Evolutionary conservation across 2,113 vertebrate genomes (phyloP).

Genomic region (Laterallus jamaicensis): DNA sequence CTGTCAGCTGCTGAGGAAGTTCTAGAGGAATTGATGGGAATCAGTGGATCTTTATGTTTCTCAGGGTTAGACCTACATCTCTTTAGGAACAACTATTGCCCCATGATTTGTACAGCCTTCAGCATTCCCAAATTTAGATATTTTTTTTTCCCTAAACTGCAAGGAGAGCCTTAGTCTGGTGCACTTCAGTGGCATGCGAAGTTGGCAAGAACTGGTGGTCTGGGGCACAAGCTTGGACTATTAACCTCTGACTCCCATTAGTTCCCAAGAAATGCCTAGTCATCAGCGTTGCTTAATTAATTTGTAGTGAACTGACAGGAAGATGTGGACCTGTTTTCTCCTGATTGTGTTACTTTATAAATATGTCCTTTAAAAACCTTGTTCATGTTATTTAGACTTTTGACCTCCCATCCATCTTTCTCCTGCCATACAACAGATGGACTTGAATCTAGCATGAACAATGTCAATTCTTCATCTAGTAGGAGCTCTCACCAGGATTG

Average conservation of each 20-base stretch:
- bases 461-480: background rate
- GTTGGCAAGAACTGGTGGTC: background rate
- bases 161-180: background rate
- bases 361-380: conserved; percentile 2
- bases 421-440: background rate
- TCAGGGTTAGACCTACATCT: background rate
- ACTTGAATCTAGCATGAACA: background rate
- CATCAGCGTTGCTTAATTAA: conserved; percentile 22
- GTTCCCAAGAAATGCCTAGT: background rate
- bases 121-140: background rate
- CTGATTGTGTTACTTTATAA: conserved; percentile 31
- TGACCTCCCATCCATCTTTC: background rate
- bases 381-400: background rate
- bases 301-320: background rate
- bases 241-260: conserved; percentile 8
- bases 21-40: background rate
- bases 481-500: background rate
- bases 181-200: background rate
- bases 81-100: background rate
- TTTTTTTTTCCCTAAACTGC: background rate
- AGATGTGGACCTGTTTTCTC: conserved; percentile 6
- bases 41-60: background rate
- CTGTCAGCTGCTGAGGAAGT: background rate
- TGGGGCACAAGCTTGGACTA: background rate
- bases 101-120: background rate